phyloP scores from a whole-genome alignment of 2,888 invertebrate genomes.

The Electrophaes corylata region DNA sequence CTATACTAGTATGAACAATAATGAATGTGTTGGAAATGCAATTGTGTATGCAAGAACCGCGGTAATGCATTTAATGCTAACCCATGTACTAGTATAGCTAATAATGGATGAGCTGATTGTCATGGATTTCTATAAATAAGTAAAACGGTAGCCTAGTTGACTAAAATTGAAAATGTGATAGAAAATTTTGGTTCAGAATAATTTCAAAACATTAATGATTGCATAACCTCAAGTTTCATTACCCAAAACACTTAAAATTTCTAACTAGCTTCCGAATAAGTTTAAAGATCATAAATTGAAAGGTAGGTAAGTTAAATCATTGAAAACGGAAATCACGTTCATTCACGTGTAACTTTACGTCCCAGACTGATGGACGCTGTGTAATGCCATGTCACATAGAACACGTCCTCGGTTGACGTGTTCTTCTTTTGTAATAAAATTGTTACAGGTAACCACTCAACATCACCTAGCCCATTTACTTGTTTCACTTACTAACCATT shows the following conservation, averaged over 20 bases:
- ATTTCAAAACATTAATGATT: background rate
- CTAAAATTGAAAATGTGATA: background rate
- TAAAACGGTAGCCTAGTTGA: conserved; percentile 25
- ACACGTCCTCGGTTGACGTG: too few relatives aligned
- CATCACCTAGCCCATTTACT: too few relatives aligned
- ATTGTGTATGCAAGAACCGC: conserved; percentile 23
- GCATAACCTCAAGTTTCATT: background rate
- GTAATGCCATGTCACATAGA: too few relatives aligned
- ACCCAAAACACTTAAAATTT: background rate
- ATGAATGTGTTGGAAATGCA: conserved; percentile 19
- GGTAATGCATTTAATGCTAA: conserved; percentile 44
- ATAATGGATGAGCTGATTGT: conserved; percentile 31
- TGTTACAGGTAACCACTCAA: too few relatives aligned
- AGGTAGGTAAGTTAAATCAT: background rate
- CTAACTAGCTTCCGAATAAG: background rate
- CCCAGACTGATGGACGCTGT: too few relatives aligned
- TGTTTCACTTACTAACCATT: too few relatives aligned
- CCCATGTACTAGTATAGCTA: conserved; percentile 33
- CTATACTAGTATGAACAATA: conserved; percentile 11
- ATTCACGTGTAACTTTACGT: conserved; percentile 3
- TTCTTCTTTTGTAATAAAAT: too few relatives aligned
- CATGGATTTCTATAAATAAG: conserved; percentile 32
- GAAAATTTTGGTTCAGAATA: background rate
- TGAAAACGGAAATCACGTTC: conserved; percentile 5
- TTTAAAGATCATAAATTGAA: conserved; percentile 2